Percentiles rank a stretch among this genome's conserved stretches.
phyloP scores from a whole-genome alignment of 2,113 vertebrate species.

The Cranoglanis bouderius region DNA sequence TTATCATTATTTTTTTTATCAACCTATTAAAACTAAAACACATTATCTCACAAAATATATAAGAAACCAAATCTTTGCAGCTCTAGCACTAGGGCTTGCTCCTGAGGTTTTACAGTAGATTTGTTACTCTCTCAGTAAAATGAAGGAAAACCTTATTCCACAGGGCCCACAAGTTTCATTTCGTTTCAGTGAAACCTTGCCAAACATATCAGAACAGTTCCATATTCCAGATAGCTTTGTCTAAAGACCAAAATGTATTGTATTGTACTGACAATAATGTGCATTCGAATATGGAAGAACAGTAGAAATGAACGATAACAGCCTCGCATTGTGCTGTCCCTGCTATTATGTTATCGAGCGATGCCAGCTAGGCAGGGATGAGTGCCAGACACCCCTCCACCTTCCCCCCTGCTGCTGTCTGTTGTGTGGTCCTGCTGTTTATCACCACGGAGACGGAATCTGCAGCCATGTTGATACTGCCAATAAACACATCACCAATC shows the following conservation, averaged over 20 bases:
- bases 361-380: constrained; percentile 59
- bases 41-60: constrained; percentile 59
- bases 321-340: constrained; percentile 9
- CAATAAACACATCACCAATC: constrained; percentile 72
- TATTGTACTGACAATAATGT: constrained; percentile 52
- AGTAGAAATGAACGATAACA: constrained; percentile 32
- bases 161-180: constrained; percentile 58
- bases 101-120: constrained; percentile 63
- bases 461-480: constrained; percentile 70
- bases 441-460: constrained; percentile 64
- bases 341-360: constrained; percentile 65
- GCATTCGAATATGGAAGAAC: constrained; percentile 34
- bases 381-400: constrained; percentile 46
- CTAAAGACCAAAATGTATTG: constrained; percentile 41
- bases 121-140: constrained; percentile 57
- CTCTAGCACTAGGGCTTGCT: constrained; percentile 26
- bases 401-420: constrained; percentile 29
- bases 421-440: constrained; percentile 63
- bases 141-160: constrained; percentile 54
- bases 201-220: constrained; percentile 55
- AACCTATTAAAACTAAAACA: constrained; percentile 60
- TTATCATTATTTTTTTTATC: constrained; percentile 62
- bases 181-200: constrained; percentile 41
- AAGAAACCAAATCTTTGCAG: constrained; percentile 60
- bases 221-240: constrained; percentile 48